Evolutionary conservation across 2,113 vertebrate species (phyloP).

Genomic region (Oncorhynchus gorbuscha): DNA sequence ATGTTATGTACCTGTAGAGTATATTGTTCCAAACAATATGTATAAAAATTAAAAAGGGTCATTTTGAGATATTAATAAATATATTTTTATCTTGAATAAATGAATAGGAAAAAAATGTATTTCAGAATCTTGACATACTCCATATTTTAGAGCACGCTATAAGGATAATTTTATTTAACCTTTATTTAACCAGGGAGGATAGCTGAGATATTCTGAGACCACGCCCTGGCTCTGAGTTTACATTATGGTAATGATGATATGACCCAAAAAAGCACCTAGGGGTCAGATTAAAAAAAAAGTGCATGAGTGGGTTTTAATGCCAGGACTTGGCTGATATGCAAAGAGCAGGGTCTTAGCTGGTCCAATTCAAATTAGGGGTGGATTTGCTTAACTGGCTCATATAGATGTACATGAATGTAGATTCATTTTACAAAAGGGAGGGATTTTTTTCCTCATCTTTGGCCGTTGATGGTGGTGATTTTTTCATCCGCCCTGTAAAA

Average conservation of each 20-base stretch:
- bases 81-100: too few species aligned
- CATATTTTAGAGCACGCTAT: too few species aligned
- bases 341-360: conserved; percentile 90
- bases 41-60: too few species aligned
- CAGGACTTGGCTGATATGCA: conserved; percentile 89
- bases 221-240: conserved; percentile 82
- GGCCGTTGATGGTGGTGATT: conserved; percentile 75
- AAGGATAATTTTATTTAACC: too few species aligned
- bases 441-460: conserved; percentile 56
- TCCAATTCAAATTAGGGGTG: conserved; percentile 95
- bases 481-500: conserved; percentile 29
- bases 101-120: too few species aligned
- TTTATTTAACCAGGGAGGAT: too few species aligned
- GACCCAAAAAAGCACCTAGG: conserved; percentile 92
- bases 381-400: conserved; percentile 97
- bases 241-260: conserved; percentile 99
- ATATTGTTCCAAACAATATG: too few species aligned
- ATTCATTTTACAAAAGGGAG: conserved; percentile 89
- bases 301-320: conserved; percentile 89
- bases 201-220: too few species aligned
- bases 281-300: conserved; percentile 95
- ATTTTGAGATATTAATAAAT: too few species aligned
- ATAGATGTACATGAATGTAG: conserved; percentile 95
- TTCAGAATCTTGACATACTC: too few species aligned
- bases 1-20: too few species aligned